Evolutionary conservation across 1,140 invertebrate genomes (phyloP).

Genomic region (Drosophila biarmipes): DNA sequence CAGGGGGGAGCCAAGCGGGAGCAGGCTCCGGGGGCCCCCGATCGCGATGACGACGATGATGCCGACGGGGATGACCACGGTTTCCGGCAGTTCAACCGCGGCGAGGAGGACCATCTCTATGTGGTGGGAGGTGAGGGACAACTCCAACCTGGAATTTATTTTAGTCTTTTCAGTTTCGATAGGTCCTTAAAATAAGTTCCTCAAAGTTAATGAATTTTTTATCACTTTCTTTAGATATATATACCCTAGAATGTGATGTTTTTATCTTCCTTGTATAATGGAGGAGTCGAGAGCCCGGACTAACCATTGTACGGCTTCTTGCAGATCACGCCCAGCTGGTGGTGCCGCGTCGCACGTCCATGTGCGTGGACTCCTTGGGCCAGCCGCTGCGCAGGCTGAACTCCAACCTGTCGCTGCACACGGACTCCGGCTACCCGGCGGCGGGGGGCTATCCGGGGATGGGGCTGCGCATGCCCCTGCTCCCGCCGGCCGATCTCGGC

Average conservation of each 20-base stretch:
- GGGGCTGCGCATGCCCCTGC: conserved; percentile 40
- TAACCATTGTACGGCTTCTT: no score
- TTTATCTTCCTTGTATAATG: no score
- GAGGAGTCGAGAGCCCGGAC: no score
- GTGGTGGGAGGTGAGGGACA: conserved; percentile 61
- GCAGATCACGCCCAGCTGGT: conserved; percentile 57
- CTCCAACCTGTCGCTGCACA: conserved; percentile 76
- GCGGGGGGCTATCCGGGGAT: conserved; percentile 12
- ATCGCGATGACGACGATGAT: conserved; percentile 38
- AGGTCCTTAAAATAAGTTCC: no score
- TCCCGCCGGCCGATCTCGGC: conserved; percentile 38
- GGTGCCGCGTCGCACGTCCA: conserved; percentile 58
- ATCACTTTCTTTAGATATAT: no score
- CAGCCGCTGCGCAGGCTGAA: conserved; percentile 58
- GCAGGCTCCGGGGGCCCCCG: neutral
- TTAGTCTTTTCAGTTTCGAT: no score
- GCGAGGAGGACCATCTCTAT: conserved; percentile 73
- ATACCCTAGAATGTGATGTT: no score
- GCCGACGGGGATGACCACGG: conserved; percentile 64
- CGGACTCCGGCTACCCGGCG: conserved; percentile 41
- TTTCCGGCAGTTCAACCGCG: conserved; percentile 55
- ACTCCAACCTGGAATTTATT: no score
- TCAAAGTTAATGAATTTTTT: no score
- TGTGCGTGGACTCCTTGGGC: conserved; percentile 50
- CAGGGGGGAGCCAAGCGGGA: neutral